These are phyloP conservation scores for Orientallactaga bullata DNA, from an alignment of 2,113 vertebrate species.

Conservation along the genomic window DNA sequence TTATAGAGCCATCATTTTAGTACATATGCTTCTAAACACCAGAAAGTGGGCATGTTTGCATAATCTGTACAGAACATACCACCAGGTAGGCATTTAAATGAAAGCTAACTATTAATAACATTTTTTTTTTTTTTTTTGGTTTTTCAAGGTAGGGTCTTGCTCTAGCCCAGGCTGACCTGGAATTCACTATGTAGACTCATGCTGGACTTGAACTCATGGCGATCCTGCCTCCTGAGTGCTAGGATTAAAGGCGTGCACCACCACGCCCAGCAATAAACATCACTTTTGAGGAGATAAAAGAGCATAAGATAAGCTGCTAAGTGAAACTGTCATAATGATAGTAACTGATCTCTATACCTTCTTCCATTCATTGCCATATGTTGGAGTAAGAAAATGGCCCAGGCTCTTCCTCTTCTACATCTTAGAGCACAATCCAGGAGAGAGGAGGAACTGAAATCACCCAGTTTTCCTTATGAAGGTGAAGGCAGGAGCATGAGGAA, in stretches of 20 bases:
- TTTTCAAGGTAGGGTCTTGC: too few relatives aligned
- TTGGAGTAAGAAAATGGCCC: background rate
- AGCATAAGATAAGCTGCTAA: constrained; percentile 53
- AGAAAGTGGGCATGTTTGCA: background rate
- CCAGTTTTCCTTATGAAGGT: background rate
- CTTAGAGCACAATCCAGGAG: background rate
- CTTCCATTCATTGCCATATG: background rate
- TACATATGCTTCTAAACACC: background rate
- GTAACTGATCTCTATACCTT: constrained; percentile 29
- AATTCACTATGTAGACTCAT: too few relatives aligned
- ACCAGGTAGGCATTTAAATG: constrained; percentile 33
- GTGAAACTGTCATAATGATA: constrained; percentile 36
- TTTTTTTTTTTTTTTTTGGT: too few relatives aligned
- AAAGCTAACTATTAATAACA: constrained; percentile 71
- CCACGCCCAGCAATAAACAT: too few relatives aligned
- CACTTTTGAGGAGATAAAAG: constrained; percentile 53
- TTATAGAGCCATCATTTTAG: background rate
- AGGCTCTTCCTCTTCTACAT: background rate
- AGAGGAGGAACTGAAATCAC: constrained; percentile 37
- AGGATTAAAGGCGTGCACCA: too few relatives aligned
- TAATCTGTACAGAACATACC: background rate
- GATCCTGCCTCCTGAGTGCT: too few relatives aligned
- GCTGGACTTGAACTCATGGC: too few relatives aligned
- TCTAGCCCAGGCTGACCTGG: too few relatives aligned
- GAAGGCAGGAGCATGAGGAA: background rate